Evolutionary conservation across 1,140 invertebrate species (phyloP), one percentile per base, ranked within the genome.

Genomic region (Papilio xuthus): DNA sequence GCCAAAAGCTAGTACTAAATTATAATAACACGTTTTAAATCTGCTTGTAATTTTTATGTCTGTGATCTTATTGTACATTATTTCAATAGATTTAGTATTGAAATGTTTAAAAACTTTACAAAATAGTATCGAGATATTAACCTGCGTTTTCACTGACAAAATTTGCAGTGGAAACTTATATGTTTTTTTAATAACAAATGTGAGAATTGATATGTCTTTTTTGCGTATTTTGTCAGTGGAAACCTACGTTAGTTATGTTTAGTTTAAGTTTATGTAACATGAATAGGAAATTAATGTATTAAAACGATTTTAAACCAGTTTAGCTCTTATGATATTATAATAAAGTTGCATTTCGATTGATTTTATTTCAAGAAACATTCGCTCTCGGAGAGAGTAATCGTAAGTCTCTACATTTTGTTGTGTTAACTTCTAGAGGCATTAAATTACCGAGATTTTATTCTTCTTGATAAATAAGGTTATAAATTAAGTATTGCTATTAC

Each of bases 21-120:
- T 18, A 50, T 50, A n/a, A 53, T n/a, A 20, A 53, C 7, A 20
- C 50, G 7, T 53, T 53, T 50, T 53, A 20, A 53, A 53, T 20
- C n/a, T 53, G 42, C 12, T 20, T 53, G 50, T 53, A 79, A 71
- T 82, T 82, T 79, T 81, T 80, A 78, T 79, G 81, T 82, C 83
- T 84, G 83, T 84, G 83, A 84, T 84, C 78, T 82, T 73, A 50
- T 72, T 82, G 79, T 77, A 78, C 50, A 53, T 53, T 80, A 73
- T 78, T 75, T 78, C 78, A 75, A 20, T 79, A 20, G 75, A 80
- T 69, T 28, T 80, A 79, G 56, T 74, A 67, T 70, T 78, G 13
- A 44, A 15, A 47, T 47, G 44, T 47, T 47, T 47, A 4, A 18
- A 47, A 47, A 47, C 44, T 3, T 47, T 13, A 47, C 44, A 47